phyloP scores from a whole-genome alignment of 2,113 vertebrate genomes.

The Psephotus haematonotus region DNA sequence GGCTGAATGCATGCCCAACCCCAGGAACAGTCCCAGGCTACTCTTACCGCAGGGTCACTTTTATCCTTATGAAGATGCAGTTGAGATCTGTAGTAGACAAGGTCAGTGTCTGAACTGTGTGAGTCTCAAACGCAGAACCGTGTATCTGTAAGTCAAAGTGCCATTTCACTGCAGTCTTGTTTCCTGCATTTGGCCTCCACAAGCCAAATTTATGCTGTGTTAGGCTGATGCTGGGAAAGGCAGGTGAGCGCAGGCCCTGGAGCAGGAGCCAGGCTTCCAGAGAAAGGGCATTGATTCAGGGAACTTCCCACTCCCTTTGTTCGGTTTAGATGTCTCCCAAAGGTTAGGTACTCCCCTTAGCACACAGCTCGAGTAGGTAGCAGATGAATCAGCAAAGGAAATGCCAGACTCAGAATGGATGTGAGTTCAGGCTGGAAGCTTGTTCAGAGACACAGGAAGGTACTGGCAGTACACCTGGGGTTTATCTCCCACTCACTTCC shows the following conservation, averaged over 20 bases:
- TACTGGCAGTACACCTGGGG: background rate
- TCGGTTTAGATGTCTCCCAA: background rate
- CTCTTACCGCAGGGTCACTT: background rate
- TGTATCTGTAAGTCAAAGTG: background rate
- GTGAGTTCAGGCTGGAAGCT: background rate
- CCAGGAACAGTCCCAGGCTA: background rate
- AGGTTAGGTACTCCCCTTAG: background rate
- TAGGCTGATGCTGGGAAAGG: background rate
- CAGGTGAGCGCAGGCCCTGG: background rate
- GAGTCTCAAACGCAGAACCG: background rate
- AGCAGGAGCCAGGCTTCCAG: background rate
- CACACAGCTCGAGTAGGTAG: fast-evolving
- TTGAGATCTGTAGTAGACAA: background rate
- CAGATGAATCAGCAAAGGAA: background rate
- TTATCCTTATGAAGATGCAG: background rate
- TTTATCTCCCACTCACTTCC: background rate
- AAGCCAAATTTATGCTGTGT: background rate
- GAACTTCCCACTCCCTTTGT: background rate
- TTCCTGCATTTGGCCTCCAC: background rate
- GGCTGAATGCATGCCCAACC: background rate
- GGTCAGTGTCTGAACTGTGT: background rate
- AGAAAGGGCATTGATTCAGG: background rate
- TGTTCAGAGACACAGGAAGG: background rate
- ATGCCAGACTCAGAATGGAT: fast-evolving
- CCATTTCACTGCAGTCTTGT: background rate